Conservation (phyloP, 2,797 vertebrate genomes). For the Phoebastria nigripes region DNA sequence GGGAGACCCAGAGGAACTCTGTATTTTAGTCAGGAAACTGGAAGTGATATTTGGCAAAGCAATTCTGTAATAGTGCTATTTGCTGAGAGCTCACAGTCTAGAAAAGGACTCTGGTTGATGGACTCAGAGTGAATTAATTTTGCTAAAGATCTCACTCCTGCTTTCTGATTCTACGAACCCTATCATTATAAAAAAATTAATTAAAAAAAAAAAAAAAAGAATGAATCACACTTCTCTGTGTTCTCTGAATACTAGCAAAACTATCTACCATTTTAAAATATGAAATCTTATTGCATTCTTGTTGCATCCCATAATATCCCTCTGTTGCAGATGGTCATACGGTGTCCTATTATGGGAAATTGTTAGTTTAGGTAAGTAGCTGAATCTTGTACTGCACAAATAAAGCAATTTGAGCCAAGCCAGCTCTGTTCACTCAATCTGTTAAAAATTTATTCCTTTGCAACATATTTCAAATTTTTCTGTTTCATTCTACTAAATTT, state of each 20-base stretch:
- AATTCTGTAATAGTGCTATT: neutral
- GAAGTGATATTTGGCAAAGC: neutral
- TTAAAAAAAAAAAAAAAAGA: neutral
- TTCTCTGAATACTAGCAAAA: neutral
- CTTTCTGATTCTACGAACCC: neutral
- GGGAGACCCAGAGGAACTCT: neutral
- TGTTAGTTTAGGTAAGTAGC: slow-evolving; percentile 85
- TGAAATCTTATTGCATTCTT: neutral
- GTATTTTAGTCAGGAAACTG: neutral
- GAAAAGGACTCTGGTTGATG: neutral
- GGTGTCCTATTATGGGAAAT: slow-evolving; percentile 88
- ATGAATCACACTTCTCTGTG: neutral
- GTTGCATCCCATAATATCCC: neutral
- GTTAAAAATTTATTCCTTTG: neutral
- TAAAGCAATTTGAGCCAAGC: neutral
- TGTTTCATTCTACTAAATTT: neutral
- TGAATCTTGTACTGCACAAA: neutral
- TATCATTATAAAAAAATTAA: neutral
- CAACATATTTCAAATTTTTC: neutral
- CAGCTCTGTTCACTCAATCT: neutral
- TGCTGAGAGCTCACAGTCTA: neutral
- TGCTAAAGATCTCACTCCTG: neutral
- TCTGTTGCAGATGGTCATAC: slow-evolving; percentile 82
- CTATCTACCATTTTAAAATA: neutral
- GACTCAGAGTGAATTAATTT: neutral